A percentile compares a stretch with the other conserved stretches of the same genome.
Conservation (phyloP, 2,888 invertebrate genomes). For the Neuroscelio doddi region DNA sequence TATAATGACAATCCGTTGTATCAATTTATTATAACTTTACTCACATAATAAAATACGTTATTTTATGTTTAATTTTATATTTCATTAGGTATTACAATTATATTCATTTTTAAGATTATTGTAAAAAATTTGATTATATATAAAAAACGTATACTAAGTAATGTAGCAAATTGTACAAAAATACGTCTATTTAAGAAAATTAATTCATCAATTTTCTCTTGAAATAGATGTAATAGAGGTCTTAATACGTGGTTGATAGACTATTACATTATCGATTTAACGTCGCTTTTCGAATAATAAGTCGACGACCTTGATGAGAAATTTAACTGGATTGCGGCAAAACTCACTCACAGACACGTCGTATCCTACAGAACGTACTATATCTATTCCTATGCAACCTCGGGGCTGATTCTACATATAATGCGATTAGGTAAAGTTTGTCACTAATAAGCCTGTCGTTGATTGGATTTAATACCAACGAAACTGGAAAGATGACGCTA, state of each 20-base stretch:
- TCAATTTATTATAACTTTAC: too few species aligned
- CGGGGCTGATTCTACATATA: conserved; percentile 53
- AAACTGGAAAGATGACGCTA: conserved; percentile 37
- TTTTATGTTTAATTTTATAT: too few species aligned
- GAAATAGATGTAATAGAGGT: conserved; percentile 23
- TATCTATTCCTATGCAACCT: conserved; percentile 39
- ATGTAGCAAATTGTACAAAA: too few species aligned
- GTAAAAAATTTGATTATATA: too few species aligned
- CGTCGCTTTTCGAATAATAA: conserved; percentile 46
- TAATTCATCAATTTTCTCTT: conserved; percentile 24
- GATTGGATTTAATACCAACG: conserved; percentile 54
- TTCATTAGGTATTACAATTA: too few species aligned
- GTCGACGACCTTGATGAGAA: conserved; percentile 41
- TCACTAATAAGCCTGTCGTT: conserved; percentile 60
- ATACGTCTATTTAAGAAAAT: too few species aligned
- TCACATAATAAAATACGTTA: too few species aligned
- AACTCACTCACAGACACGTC: conserved; percentile 35
- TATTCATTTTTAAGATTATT: too few species aligned
- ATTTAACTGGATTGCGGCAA: conserved; percentile 41
- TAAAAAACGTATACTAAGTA: too few species aligned
- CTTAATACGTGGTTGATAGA: conserved; percentile 30
- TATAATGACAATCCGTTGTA: too few species aligned
- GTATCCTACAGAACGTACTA: conserved; percentile 24
- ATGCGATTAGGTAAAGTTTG: conserved; percentile 62
- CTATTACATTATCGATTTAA: conserved; percentile 45